Conservation (phyloP, 92 coral and sea anemone genomes). For the Zoanthus sansibaricus region DNA sequence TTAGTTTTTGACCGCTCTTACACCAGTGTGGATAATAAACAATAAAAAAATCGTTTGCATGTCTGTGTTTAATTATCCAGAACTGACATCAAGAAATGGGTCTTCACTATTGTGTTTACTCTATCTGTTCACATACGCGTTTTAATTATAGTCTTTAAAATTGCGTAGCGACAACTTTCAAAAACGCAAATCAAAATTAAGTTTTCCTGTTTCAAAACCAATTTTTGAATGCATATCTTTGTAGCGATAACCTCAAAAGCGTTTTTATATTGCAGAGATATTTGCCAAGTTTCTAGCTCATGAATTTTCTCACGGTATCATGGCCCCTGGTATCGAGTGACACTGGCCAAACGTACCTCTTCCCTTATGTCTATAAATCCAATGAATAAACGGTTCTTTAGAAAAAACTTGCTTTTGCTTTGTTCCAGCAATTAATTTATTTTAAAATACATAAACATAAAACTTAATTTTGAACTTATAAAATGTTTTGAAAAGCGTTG, state of each 20-base stretch:
- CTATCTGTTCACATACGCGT: not conserved
- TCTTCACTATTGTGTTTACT: not conserved
- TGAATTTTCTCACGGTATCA: too few relatives aligned
- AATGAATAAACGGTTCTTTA: too few relatives aligned
- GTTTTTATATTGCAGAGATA: not conserved
- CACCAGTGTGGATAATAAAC: not conserved
- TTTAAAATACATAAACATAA: too few relatives aligned
- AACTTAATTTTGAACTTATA: too few relatives aligned
- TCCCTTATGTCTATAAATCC: too few relatives aligned
- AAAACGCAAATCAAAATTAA: not conserved
- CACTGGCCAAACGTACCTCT: too few relatives aligned
- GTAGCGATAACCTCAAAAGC: not conserved
- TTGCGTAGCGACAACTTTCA: not conserved
- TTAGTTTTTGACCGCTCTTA: not conserved
- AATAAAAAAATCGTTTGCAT: conserved; percentile 31
- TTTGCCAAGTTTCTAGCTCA: too few relatives aligned
- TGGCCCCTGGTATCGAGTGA: too few relatives aligned
- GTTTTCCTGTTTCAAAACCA: not conserved
- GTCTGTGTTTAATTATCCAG: conserved; percentile 46
- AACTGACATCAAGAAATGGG: conserved; percentile 21
- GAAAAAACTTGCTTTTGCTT: too few relatives aligned
- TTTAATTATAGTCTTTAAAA: not conserved
- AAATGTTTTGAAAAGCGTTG: too few relatives aligned
- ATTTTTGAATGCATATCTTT: not conserved
- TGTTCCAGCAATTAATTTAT: too few relatives aligned